Evolutionary conservation across 2,888 invertebrate species (phyloP).

Genomic region (Lasioglossum pauxillum): DNA sequence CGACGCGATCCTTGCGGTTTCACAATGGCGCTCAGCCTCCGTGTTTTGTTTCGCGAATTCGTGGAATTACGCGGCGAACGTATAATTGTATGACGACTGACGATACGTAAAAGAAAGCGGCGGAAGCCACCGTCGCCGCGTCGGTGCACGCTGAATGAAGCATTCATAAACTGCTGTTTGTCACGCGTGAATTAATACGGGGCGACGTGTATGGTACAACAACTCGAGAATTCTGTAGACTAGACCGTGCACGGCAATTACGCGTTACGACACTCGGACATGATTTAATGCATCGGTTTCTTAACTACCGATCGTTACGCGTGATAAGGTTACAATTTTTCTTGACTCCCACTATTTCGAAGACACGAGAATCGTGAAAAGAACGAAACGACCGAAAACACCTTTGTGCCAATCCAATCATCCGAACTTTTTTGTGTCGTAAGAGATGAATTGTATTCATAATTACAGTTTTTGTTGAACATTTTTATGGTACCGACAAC

Average conservation of each 20-base stretch:
- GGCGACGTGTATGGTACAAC: slow-evolving; percentile 2
- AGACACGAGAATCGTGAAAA: not conserved
- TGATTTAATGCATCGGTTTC: not conserved
- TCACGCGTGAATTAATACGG: slow-evolving; percentile 8
- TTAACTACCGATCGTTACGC: not conserved
- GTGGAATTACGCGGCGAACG: not conserved
- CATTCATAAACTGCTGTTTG: slow-evolving; percentile 13
- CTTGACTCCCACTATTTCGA: not conserved
- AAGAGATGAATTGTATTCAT: not conserved
- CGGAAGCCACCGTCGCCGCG: too few relatives aligned
- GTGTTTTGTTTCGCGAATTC: not conserved
- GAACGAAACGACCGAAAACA: not conserved
- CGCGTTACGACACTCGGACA: slow-evolving; percentile 10
- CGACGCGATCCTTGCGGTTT: not conserved
- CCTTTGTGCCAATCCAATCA: not conserved
- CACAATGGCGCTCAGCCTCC: not conserved
- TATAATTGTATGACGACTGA: not conserved
- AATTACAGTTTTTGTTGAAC: not conserved
- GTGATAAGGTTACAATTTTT: not conserved
- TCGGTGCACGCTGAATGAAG: not conserved
- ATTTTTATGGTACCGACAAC: not conserved
- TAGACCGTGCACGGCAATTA: not conserved
- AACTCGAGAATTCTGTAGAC: not conserved
- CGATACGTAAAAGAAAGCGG: not conserved
- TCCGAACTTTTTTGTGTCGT: not conserved